Base-by-base conservation (phyloP, 2,797 vertebrate genomes). In the Semotilus atromaculatus region DNA sequence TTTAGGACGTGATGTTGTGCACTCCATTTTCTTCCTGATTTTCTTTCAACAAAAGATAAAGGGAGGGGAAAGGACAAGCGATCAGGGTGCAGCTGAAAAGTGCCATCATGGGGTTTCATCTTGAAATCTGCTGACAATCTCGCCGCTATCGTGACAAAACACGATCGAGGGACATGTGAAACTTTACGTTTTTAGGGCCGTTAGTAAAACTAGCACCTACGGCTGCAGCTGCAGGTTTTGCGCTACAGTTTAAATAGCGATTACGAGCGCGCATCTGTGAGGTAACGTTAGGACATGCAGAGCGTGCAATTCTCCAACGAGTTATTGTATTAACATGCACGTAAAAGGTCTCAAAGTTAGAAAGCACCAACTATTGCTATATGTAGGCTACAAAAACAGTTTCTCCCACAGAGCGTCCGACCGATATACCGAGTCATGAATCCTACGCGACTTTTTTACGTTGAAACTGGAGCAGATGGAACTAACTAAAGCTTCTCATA, bases 1-100 rank as follows among this genome's bases (percentile, higher is more conserved):
- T 86, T 86, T 81, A 29, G 78, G 58, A 82, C 53, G 21, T 75
- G 75, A 82, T 80, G 83, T 80, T 81, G 89, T 92, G 82, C 89
- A 92, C 93, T 94, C 94, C 93, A 93, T 94, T 94, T 95, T 85
- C 86, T 86, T 88, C 82, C 86, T 85, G 82, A 87, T 86, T 94
- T 94, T 94, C 94, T 94, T 93, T 94, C 94, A 83, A 95, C 94
- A 95, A 95, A 94, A 96, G 94, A 95, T 94, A 92, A 94, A 91
- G 94, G 93, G 93, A 94, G 93, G 93, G 92, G 94, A 90, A 86
- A 53, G 92, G 92, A 92, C 86, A 91, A 88, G 91, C 86, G 92
- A 93, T 90, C 89, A 86, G 90, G 84, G 88, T 90, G 91, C 90
- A 91, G 89, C 89, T 88, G 84, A 90, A 92, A 94, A 94, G 94